These are phyloP conservation scores for Chalcosyrphus nemorum DNA, from an alignment of 2,888 invertebrate species.

Conservation along the genomic window DNA sequence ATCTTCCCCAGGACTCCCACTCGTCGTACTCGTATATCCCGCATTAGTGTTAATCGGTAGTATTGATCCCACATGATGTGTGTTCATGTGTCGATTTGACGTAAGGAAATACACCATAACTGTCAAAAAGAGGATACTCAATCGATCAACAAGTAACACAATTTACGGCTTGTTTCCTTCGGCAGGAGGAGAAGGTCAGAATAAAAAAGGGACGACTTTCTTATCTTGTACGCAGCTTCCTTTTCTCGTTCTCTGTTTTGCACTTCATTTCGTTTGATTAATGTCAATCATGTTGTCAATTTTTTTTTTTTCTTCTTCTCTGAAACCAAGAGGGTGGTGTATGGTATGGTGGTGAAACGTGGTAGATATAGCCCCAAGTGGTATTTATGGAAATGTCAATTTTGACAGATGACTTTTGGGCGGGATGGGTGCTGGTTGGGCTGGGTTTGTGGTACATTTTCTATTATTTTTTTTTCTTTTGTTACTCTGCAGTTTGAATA, in stretches of 20 bases:
- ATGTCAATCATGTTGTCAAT: conserved; percentile 57
- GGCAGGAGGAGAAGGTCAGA: background rate
- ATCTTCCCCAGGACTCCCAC: background rate
- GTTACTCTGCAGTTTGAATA: conserved; percentile 61
- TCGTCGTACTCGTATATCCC: no score
- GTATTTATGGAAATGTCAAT: conserved; percentile 57
- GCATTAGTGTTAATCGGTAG: conserved; percentile 54
- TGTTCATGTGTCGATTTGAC: conserved; percentile 36
- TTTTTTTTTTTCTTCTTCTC: background rate
- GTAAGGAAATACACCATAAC: conserved; percentile 52
- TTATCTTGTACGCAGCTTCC: conserved; percentile 31
- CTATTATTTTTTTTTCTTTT: conserved; percentile 22
- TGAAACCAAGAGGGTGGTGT: background rate
- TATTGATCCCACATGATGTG: conserved; percentile 43
- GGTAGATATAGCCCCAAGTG: background rate
- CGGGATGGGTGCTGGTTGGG: background rate
- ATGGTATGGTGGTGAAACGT: conserved; percentile 10
- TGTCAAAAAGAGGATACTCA: conserved; percentile 48
- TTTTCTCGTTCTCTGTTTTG: background rate
- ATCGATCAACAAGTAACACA: conserved; percentile 58
- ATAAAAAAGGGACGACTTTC: conserved; percentile 5
- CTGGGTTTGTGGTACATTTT: conserved; percentile 64
- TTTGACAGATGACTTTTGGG: conserved; percentile 50
- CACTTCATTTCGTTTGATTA: conserved; percentile 43
- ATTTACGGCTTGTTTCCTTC: conserved; percentile 46